A percentile compares a stretch with the other conserved stretches of the same genome.
Evolutionary conservation across 1,140 invertebrate genomes (phyloP).

Genomic region (Drosophila albomicans): DNA sequence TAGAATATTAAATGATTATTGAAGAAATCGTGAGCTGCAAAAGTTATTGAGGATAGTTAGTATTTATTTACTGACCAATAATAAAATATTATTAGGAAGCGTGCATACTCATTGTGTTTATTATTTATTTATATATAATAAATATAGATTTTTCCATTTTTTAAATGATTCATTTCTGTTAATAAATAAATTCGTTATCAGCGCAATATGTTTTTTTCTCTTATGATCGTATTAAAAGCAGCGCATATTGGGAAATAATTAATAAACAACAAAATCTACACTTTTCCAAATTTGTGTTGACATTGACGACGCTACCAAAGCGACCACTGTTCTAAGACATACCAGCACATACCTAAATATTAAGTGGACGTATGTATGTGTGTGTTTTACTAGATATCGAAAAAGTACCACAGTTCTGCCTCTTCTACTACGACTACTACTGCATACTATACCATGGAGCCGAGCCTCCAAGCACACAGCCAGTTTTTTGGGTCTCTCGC

Average conservation of each 20-base stretch:
- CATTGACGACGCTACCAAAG: conserved; percentile 5
- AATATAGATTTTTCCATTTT: too few species aligned
- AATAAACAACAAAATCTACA: background rate
- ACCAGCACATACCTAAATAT: background rate
- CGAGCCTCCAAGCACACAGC: conserved; percentile 44
- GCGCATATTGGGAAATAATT: background rate
- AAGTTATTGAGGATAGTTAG: too few species aligned
- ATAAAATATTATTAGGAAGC: too few species aligned
- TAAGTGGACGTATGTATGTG: background rate
- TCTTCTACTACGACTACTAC: background rate
- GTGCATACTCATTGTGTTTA: too few species aligned
- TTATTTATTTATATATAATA: too few species aligned
- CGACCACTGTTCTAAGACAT: background rate
- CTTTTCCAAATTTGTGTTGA: conserved; percentile 23
- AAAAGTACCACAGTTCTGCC: background rate
- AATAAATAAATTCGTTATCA: background rate
- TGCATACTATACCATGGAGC: conserved; percentile 10
- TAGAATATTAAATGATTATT: background rate
- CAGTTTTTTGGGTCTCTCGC: conserved; percentile 38
- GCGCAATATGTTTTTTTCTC: background rate
- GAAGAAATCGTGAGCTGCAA: background rate
- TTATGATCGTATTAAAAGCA: background rate
- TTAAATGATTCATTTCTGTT: too few species aligned
- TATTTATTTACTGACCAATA: too few species aligned
- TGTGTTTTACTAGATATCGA: conserved; percentile 1